Evolutionary conservation across 2,888 invertebrate genomes (phyloP).

Genomic region (Synanthedon andrenaeformis): DNA sequence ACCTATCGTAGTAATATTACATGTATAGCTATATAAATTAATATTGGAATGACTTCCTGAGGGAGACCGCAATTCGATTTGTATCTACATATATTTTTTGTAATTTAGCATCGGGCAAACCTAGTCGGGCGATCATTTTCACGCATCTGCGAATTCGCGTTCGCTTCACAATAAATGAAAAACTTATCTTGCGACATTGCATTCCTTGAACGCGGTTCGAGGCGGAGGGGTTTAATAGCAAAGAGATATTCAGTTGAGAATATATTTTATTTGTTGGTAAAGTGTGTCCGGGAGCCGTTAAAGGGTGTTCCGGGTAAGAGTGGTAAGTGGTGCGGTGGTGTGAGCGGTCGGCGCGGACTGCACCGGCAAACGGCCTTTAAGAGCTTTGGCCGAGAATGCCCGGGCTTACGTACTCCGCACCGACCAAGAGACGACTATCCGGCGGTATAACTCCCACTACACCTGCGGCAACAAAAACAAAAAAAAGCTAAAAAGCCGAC

Average conservation of each 20-base stretch:
- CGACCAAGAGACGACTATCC: conserved; percentile 74
- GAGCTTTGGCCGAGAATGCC: conserved; percentile 66
- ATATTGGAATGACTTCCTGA: conserved; percentile 65
- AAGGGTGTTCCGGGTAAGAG: conserved; percentile 48
- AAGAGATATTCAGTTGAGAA: conserved; percentile 55
- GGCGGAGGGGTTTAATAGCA: conserved; percentile 51
- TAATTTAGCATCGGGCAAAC: conserved; percentile 54
- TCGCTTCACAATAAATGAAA: conserved; percentile 28
- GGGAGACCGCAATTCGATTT: conserved; percentile 52
- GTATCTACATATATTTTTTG: conserved; percentile 33
- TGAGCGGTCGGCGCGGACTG: conserved; percentile 20
- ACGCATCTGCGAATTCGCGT: conserved; percentile 62
- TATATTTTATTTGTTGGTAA: conserved; percentile 59
- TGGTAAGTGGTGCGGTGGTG: conserved; percentile 33
- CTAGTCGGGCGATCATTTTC: conserved; percentile 59
- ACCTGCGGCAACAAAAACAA: conserved; percentile 69
- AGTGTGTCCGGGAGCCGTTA: conserved; percentile 56
- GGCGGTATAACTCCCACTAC: conserved; percentile 74
- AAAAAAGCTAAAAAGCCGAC: conserved; percentile 60
- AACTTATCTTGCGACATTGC: conserved; percentile 51
- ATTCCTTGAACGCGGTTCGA: conserved; percentile 50
- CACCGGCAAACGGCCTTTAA: conserved; percentile 26
- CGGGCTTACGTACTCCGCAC: conserved; percentile 72
- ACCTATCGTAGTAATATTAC: conserved; percentile 22
- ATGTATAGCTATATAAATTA: conserved; percentile 29